Conservation (phyloP, 1,140 invertebrate species). For the Drosophila equinoxialis region DNA sequence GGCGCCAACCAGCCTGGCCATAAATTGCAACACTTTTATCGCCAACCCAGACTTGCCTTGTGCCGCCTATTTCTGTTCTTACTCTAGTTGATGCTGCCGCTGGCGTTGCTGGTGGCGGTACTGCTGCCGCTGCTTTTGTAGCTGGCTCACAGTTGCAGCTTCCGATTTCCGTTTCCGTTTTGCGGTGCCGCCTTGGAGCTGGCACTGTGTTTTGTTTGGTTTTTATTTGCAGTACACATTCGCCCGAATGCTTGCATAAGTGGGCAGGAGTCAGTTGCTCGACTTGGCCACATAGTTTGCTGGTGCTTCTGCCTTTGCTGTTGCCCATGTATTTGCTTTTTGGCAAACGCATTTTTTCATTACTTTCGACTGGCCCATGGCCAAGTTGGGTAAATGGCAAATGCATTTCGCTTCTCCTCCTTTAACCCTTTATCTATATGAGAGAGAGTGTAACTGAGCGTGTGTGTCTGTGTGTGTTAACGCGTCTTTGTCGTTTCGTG, state of each 20-base stretch:
- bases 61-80: conserved; percentile 68
- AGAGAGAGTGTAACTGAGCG: neutral
- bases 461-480: conserved; percentile 43
- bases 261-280: conserved; percentile 68
- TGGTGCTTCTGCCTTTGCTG: conserved; percentile 17
- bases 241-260: conserved; percentile 74
- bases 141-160: conserved; percentile 72
- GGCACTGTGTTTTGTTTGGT: conserved; percentile 57
- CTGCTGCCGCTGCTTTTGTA: conserved; percentile 31
- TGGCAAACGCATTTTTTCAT: conserved; percentile 80
- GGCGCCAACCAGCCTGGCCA: conserved; percentile 72
- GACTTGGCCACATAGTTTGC: conserved; percentile 61
- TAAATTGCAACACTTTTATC: conserved; percentile 81
- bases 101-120: neutral
- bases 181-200: conserved; percentile 74
- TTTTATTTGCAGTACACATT: conserved; percentile 70
- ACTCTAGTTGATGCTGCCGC: conserved; percentile 14
- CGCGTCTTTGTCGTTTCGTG: conserved; percentile 36
- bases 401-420: conserved; percentile 53
- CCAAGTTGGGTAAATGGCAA: conserved; percentile 67
- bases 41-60: conserved; percentile 52
- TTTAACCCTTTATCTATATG: neutral
- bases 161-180: conserved; percentile 80
- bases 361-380: conserved; percentile 71
- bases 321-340: conserved; percentile 57